Evolutionary conservation across 2,888 invertebrate species (phyloP), one percentile per base, ranked within the genome.

Genomic region (Asteroscopus sphinx): DNA sequence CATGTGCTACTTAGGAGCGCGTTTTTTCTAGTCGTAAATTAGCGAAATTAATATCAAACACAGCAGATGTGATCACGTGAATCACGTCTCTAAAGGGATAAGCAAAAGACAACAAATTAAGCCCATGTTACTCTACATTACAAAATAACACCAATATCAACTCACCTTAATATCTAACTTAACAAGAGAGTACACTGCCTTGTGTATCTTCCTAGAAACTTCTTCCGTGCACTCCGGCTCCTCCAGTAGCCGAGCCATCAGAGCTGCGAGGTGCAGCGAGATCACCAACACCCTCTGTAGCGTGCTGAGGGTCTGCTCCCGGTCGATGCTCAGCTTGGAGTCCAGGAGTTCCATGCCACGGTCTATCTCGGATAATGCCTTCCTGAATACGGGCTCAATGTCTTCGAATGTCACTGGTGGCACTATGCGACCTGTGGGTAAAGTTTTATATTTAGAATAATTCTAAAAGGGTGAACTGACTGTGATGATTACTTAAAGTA

Each of bases 251-350:
- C 96, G 94, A 8, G 97, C 96, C 84, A 98, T 93, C 46, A 98
- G 89, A 76, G 97, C 97, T 4, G 97, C 97, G 60, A 98, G 93
- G 85, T 98, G 98, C 74, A 99, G 93, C 1, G 98, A 96, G 79
- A 98, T 98, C 42, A 98, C 96, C 69, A 98, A 94, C 46, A 98
- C 97, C 71, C 98, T 95, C 81, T 98, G 98, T 60, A 98, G 94
- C 64, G 97, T 96, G 35, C 93, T 90, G 36, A 95, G 85, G 0
- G 96, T 96, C 69, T 96, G 94, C 85, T 98, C 98, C 28, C 96
- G 93, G 79, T 97, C 96, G 68, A 95, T 95, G 83, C 95, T 95
- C 44, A 96, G 91, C 76, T 95, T 93, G 17, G 95, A 95, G 17
- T 95, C 94, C 49, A 96, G 77, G 81, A 96, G 94, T 53, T 94